Conservation (phyloP, 2,797 vertebrate species). For the Taenioides sp. region DNA sequence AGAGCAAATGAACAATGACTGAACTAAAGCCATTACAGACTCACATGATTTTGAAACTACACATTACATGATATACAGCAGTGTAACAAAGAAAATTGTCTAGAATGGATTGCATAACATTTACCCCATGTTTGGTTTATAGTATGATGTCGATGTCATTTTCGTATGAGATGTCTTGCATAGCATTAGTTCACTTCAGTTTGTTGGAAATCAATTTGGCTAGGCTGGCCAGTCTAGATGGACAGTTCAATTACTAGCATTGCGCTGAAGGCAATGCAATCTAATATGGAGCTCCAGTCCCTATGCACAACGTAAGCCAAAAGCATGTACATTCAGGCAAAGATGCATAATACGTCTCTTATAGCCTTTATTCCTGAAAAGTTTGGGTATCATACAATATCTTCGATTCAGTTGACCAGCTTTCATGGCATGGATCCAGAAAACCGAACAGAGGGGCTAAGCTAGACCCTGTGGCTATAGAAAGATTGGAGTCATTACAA, state of each 20-base stretch:
- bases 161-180: constrained; percentile 3
- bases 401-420: constrained; percentile 71
- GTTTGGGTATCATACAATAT: constrained; percentile 73
- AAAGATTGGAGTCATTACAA: constrained; percentile 72
- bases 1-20: not conserved
- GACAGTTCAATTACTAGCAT: not conserved
- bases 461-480: constrained; percentile 69
- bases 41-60: not conserved
- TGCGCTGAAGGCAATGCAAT: constrained; percentile 2
- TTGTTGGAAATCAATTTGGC: not conserved
- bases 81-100: not conserved
- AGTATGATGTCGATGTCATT: not conserved
- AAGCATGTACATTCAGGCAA: constrained; percentile 51
- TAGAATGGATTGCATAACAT: constrained; percentile 9
- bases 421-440: constrained; percentile 68
- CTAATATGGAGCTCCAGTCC: constrained; percentile 6
- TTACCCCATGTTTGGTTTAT: not conserved
- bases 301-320: constrained; percentile 23
- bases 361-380: constrained; percentile 78
- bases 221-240: constrained; percentile 5
- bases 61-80: not conserved
- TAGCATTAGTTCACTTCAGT: not conserved
- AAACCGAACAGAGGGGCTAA: constrained; percentile 65
- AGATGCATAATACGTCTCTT: constrained; percentile 63
- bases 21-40: not conserved